Percentiles rank a stretch among this genome's conserved stretches.
Evolutionary conservation across 2,797 vertebrate species (phyloP).

Genomic region (Anguilla anguilla): DNA sequence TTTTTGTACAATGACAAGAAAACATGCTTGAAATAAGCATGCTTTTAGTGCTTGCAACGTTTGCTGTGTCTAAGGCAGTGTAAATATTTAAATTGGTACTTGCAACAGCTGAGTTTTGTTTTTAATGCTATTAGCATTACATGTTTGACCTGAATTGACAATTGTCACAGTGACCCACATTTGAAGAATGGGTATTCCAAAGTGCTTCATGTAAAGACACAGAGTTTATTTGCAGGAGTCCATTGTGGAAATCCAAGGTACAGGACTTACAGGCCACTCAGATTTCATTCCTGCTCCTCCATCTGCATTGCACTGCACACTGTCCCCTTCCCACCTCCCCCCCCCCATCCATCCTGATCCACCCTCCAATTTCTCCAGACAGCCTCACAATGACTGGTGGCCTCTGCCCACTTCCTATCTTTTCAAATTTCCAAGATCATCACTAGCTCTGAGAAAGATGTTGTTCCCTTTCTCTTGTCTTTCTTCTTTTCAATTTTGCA

Average conservation of each 20-base stretch:
- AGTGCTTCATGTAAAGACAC: background rate
- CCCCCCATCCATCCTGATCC: background rate
- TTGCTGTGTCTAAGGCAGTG: background rate
- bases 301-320: background rate
- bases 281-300: background rate
- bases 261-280: background rate
- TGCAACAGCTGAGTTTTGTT: background rate
- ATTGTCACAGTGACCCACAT: background rate
- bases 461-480: background rate
- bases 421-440: background rate
- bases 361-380: background rate
- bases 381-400: background rate
- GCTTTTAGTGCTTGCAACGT: background rate
- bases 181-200: background rate
- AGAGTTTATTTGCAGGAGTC: background rate
- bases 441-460: no score
- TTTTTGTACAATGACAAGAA: background rate
- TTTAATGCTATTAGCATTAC: background rate
- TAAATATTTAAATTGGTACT: background rate
- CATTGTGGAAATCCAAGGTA: background rate
- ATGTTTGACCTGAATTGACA: background rate
- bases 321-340: background rate
- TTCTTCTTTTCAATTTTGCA: background rate
- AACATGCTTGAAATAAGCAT: background rate
- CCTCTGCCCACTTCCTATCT: background rate